Percentiles rank a stretch among this genome's conserved stretches.
phyloP scores from a whole-genome alignment of 2,113 vertebrate genomes.

The Sclerurus mexicanus region DNA sequence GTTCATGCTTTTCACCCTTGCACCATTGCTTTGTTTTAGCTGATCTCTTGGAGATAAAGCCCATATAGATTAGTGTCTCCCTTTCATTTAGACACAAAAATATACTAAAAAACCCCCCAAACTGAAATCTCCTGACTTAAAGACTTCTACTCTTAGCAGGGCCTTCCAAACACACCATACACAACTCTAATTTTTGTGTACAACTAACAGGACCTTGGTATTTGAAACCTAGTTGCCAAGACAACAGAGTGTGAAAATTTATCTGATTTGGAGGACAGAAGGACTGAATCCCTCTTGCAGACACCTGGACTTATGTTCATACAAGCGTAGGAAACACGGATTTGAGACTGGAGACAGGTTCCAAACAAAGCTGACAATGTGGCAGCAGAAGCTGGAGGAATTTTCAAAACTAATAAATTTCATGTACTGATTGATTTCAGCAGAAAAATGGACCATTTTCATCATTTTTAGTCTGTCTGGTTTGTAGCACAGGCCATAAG shows the following conservation, averaged over 20 bases:
- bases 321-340: rapidly evolving
- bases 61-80: neutral
- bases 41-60: neutral
- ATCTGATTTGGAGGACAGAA: neutral
- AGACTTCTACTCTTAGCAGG: neutral
- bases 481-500: neutral
- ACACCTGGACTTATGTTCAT: neutral
- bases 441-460: neutral
- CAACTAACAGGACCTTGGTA: neutral
- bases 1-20: neutral
- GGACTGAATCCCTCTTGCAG: neutral
- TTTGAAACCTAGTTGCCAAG: slow-evolving; percentile 38
- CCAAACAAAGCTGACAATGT: neutral
- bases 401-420: neutral
- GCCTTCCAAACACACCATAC: neutral
- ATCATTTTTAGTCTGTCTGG: neutral
- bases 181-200: neutral
- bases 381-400: neutral
- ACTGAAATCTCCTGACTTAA: neutral
- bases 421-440: neutral
- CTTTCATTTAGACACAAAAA: neutral
- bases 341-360: neutral
- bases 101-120: too few relatives aligned
- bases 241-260: slow-evolving; percentile 1
- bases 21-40: neutral